Evolutionary conservation across 2,888 invertebrate genomes (phyloP).

Genomic region (Chaetoderma sp.): DNA sequence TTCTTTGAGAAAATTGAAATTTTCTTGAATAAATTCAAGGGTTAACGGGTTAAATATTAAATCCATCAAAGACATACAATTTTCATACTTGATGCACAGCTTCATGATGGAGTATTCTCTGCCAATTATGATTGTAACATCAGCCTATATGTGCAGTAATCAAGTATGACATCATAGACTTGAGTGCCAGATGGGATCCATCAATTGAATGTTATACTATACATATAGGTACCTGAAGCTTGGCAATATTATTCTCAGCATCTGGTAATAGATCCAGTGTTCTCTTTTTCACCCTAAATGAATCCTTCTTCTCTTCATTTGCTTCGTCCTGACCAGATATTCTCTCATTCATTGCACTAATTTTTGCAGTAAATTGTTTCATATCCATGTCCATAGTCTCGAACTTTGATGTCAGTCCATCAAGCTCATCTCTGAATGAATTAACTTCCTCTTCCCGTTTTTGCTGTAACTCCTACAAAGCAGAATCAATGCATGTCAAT

Average conservation of each 20-base stretch:
- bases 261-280: slow-evolving; percentile 78
- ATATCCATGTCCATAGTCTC: slow-evolving; percentile 61
- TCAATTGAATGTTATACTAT: no score
- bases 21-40: no score
- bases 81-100: no score
- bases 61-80: no score
- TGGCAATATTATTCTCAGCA: slow-evolving; percentile 71
- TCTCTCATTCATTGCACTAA: slow-evolving; percentile 64
- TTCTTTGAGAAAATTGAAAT: no score
- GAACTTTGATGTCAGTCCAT: slow-evolving; percentile 49
- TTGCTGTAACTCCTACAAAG: slow-evolving; percentile 58
- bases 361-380: slow-evolving; percentile 60
- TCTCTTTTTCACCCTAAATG: slow-evolving; percentile 66
- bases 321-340: slow-evolving; percentile 69
- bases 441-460: slow-evolving; percentile 64
- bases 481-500: no score
- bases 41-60: no score
- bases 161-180: no score
- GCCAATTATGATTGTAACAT: no score
- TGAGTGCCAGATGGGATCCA: no score
- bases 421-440: slow-evolving; percentile 57
- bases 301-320: slow-evolving; percentile 59
- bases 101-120: no score
- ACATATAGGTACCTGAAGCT: slow-evolving; percentile 67
- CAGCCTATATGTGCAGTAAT: no score